phyloP scores from a whole-genome alignment of 2,888 invertebrate species.

The Pristionchus mayeri region DNA sequence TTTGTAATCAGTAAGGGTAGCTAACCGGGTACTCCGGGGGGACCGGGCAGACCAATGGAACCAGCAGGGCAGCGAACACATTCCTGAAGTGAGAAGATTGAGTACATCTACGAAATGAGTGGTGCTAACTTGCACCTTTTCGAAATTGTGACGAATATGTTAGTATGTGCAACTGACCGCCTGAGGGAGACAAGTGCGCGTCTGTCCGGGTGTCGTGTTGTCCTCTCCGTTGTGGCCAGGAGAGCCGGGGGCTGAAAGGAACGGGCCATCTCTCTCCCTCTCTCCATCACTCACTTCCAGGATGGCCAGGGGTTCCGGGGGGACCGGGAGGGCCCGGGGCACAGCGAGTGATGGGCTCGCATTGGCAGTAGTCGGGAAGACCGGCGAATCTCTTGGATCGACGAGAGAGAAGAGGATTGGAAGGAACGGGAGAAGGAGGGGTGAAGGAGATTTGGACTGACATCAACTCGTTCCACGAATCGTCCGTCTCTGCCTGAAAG shows the following conservation, averaged over 20 bases:
- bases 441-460: constrained; percentile 13
- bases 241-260: constrained; percentile 33
- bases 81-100: too few species aligned
- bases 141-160: too few species aligned
- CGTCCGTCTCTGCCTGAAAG: constrained; percentile 48
- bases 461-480: constrained; percentile 46
- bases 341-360: constrained; percentile 27
- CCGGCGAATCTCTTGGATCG: constrained; percentile 48
- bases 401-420: constrained; percentile 48
- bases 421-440: constrained; percentile 32
- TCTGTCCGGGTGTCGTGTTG: constrained; percentile 36
- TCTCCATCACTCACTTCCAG: constrained; percentile 41
- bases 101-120: too few species aligned
- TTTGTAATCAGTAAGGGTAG: too few species aligned
- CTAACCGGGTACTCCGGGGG: constrained; percentile 16
- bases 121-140: too few species aligned
- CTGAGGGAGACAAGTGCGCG: constrained; percentile 49
- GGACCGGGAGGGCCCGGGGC: constrained; percentile 50
- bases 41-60: constrained; percentile 2
- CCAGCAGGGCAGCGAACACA: constrained; percentile 44
- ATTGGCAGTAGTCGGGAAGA: constrained; percentile 48
- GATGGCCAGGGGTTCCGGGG: constrained; percentile 16
- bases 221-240: constrained; percentile 44
- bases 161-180: too few species aligned
- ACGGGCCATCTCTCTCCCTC: too few species aligned